Percentiles rank a stretch among this genome's conserved stretches.
Evolutionary conservation across 2,888 invertebrate species (phyloP).

Genomic region (Morpho deidamia): DNA sequence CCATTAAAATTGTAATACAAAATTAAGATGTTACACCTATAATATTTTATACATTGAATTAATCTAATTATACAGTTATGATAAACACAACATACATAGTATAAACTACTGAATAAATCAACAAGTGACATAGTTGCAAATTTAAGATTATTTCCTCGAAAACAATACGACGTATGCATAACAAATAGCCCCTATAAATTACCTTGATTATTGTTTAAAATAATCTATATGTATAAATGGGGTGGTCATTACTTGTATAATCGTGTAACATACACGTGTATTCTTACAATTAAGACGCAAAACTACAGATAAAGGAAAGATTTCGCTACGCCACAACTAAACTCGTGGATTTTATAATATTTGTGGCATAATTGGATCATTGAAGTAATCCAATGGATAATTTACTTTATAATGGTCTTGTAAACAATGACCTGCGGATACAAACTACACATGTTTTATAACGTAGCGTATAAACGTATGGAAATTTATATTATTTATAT

Average conservation of each 20-base stretch:
- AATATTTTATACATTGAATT: too few relatives aligned
- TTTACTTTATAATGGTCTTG: slow-evolving; percentile 14
- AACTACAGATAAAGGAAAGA: slow-evolving; percentile 34
- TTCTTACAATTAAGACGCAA: slow-evolving; percentile 26
- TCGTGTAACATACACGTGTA: slow-evolving; percentile 37
- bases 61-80: too few relatives aligned
- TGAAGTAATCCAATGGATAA: slow-evolving; percentile 22
- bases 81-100: too few relatives aligned
- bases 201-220: slow-evolving; percentile 15
- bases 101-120: too few relatives aligned
- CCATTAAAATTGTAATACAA: too few relatives aligned
- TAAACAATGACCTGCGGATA: slow-evolving; percentile 32
- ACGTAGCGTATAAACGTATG: slow-evolving; percentile 1
- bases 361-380: slow-evolving; percentile 48
- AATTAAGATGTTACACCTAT: too few relatives aligned
- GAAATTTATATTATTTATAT: neutral
- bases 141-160: slow-evolving; percentile 9
- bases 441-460: slow-evolving; percentile 21
- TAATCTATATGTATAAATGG: slow-evolving; percentile 15
- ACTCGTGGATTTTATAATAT: slow-evolving; percentile 63
- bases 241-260: slow-evolving; percentile 9
- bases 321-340: slow-evolving; percentile 43
- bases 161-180: slow-evolving; percentile 10
- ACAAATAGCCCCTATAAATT: slow-evolving; percentile 14
- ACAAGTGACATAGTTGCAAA: neutral